phyloP scores from a whole-genome alignment of 2,113 vertebrate genomes.

The cattle (Bos taurus) region ARS-UCD2.0 NC_037357.1:15404001-15404500 shows the following conservation, averaged over 20 bases:
- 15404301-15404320: not conserved
- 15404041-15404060: not conserved
- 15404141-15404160: not conserved
- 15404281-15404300: not conserved
- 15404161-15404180: not conserved
- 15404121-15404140: not conserved
- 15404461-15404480: not conserved
- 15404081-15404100: not conserved
- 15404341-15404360: not conserved
- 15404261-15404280: not conserved
- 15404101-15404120: not conserved
- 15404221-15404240: not conserved
- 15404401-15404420: not conserved
- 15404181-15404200: not conserved
- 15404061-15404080: not conserved
- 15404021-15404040: not conserved
- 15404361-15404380: not conserved
- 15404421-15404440: not conserved
- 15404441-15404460: not conserved
- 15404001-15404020: not conserved
- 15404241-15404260: slow-evolving; percentile 17
- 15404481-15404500: not conserved
- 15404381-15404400: not conserved
- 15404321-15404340: not conserved
- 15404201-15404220: not conserved